These are phyloP conservation scores for Oceanites oceanicus DNA, from an alignment of 2,113 vertebrate species.

Conservation along the genomic window DNA sequence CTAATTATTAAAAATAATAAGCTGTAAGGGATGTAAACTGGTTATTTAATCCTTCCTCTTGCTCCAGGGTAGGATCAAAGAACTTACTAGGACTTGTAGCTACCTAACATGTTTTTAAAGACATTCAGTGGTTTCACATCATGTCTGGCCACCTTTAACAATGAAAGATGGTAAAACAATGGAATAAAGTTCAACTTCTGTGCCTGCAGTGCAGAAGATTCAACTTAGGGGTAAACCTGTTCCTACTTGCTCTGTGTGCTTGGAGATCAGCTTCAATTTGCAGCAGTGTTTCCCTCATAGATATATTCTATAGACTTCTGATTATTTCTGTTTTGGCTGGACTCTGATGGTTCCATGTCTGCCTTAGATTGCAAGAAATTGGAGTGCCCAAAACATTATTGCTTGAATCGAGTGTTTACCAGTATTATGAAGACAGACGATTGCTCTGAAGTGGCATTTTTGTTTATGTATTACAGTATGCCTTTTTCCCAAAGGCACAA, in stretches of 20 bases:
- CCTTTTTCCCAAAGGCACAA: not conserved
- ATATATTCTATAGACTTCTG: not conserved
- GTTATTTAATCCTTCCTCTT: slow-evolving; percentile 1
- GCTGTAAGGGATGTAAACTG: not conserved
- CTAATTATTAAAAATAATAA: not conserved
- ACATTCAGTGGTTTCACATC: not conserved
- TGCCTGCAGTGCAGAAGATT: not conserved
- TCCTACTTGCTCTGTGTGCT: not conserved
- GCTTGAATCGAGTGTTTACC: not conserved
- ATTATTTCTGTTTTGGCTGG: not conserved
- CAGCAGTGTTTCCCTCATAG: not conserved
- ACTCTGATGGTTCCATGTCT: not conserved
- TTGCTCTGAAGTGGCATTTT: not conserved
- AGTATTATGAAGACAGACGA: not conserved
- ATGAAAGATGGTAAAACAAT: not conserved
- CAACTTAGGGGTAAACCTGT: not conserved
- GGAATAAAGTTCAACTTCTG: not conserved
- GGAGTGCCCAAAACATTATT: not conserved
- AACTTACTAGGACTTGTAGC: not conserved
- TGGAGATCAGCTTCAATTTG: not conserved
- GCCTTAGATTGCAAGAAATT: not conserved
- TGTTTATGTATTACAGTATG: not conserved
- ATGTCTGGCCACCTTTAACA: not conserved
- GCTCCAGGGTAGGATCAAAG: not conserved
- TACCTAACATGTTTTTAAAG: not conserved